Evolutionary conservation across 2,113 vertebrate species (phyloP).

Genomic region (Callaeas wilsoni): DNA sequence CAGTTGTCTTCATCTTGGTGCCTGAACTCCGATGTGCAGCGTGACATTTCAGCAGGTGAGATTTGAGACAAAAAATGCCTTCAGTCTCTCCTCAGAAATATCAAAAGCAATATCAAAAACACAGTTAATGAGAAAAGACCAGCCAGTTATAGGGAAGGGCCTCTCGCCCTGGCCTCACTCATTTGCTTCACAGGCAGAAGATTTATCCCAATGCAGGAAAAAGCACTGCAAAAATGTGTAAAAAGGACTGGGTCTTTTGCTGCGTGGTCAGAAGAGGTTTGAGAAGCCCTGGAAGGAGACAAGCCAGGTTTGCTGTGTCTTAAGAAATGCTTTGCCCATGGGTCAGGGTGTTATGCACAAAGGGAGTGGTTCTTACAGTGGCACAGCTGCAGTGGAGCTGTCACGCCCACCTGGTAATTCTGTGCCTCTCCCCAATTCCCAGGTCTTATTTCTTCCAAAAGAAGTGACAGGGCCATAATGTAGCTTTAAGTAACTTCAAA

Average conservation of each 20-base stretch:
- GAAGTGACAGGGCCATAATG: not conserved
- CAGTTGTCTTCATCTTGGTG: not conserved
- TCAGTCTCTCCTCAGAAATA: not conserved
- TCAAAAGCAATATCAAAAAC: not conserved
- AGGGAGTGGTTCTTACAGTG: not conserved
- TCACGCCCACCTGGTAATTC: accelerated
- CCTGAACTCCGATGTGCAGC: not conserved
- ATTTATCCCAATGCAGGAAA: not conserved
- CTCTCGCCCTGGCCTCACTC: not conserved
- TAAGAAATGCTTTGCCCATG: not conserved
- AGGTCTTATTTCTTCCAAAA: not conserved
- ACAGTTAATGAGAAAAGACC: not conserved
- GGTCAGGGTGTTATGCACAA: accelerated
- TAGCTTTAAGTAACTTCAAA: constrained; percentile 28
- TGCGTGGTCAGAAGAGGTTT: not conserved
- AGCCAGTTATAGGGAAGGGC: not conserved
- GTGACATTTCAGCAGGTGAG: not conserved
- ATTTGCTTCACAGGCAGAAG: not conserved
- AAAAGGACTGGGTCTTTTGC: not conserved
- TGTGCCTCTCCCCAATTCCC: not conserved
- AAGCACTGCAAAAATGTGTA: accelerated
- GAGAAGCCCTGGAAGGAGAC: not conserved
- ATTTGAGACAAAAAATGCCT: not conserved
- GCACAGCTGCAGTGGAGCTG: not conserved
- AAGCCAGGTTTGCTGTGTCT: not conserved